Base-by-base conservation (phyloP, 2,888 invertebrate genomes). In the Chironomus riparius region DNA sequence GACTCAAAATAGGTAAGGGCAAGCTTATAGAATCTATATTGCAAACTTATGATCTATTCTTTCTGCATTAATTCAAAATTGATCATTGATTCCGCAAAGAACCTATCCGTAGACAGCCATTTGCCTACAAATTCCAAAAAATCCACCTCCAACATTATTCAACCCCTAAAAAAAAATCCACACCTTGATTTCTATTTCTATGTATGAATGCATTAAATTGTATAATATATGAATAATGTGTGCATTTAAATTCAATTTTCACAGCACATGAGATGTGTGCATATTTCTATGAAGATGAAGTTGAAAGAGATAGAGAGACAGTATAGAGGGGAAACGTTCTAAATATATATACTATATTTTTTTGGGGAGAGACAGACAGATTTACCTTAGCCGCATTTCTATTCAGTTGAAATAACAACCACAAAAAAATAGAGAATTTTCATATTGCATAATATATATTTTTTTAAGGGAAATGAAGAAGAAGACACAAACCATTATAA, bases 401-500 rank as follows among this genome's bases (percentile, higher is more conserved):
- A 24, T 24, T 56, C n/a, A 56, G 18, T 24, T 65, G 24, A 24
- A 24, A 21, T 21, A 12, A 65, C 38, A 38, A 38, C 38, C 21
- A 65, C 22, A 65, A 65, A 65, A 50, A 21, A 21, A 21, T 62
- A 28, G 28, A 28, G 28, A 6, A 38, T 38, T 38, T 38, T 38
- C 10, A 38, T 38, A 38, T 56, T 56, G 18, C 15, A 56, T 56
- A 15, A 56, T 56, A 15, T 56, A 56, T 56, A 15, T 56, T 15
- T 56, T 56, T 56, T 56, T n/a, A n/a, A 38, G 38, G 38, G 38
- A 38, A 38, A 38, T 38, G 38, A 38, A 38, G 38, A 38, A 38
- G 38, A 38, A 69, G 69, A 69, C 69, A 69, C 69, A 69, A 69
- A 69, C 69, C 69, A 69, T 69, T 69, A 18, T 18, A 47, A 21